Percentiles rank a stretch among this genome's conserved stretches.
Evolutionary conservation across 2,888 invertebrate genomes (phyloP).

Genomic region (Drosophila rubida): DNA sequence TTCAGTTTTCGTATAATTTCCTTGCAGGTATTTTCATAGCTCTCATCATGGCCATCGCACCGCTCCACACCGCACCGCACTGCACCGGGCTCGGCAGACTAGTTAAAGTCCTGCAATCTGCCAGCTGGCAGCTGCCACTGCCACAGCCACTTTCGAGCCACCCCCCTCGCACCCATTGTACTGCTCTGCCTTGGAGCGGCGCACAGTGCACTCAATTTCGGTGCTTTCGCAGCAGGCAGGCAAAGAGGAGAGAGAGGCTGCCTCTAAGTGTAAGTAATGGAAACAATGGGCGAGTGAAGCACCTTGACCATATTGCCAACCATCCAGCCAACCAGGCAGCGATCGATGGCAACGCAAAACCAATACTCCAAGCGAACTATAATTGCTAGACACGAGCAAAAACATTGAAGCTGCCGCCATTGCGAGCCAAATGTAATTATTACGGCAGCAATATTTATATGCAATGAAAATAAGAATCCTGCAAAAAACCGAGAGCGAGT

Average conservation of each 20-base stretch:
- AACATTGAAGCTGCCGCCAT: no score
- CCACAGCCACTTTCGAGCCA: not conserved
- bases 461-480: no score
- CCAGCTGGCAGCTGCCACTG: not conserved
- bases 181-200: conserved; percentile 16
- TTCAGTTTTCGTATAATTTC: conserved; percentile 77
- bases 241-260: not conserved
- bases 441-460: no score
- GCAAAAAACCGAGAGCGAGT: no score
- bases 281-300: conserved; percentile 18
- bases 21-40: conserved; percentile 76
- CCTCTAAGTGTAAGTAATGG: conserved; percentile 14
- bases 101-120: conserved; percentile 5
- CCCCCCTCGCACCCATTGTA: not conserved
- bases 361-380: not conserved
- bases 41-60: conserved; percentile 40
- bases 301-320: not conserved
- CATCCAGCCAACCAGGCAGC: no score
- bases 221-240: conserved; percentile 19
- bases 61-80: not conserved
- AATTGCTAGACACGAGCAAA: no score
- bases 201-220: conserved; percentile 31
- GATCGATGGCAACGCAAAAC: not conserved
- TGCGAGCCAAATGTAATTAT: no score
- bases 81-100: no score